Evolutionary conservation across 1,140 invertebrate genomes (phyloP).

Genomic region (Trialeurodes vaporariorum): DNA sequence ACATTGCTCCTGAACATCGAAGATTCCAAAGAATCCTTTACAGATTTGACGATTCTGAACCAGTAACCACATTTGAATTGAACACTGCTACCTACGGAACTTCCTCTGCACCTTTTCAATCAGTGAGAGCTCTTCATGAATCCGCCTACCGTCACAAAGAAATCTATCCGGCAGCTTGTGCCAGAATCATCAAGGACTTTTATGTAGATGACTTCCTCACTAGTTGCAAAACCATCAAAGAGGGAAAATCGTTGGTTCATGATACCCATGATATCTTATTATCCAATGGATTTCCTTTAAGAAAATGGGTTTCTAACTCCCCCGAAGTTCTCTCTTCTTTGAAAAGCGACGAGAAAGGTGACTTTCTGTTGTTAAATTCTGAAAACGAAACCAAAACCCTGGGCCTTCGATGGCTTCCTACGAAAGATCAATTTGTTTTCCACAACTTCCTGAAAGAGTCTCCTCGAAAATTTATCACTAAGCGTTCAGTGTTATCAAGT

Average conservation of each 20-base stretch:
- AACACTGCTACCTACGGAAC: constrained; percentile 34
- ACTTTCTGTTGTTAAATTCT: constrained; percentile 11
- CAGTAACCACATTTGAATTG: constrained; percentile 28
- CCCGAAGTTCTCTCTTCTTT: constrained; percentile 18
- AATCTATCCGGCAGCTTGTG: constrained; percentile 23
- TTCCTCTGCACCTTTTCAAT: constrained; percentile 19
- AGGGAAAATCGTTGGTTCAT: constrained; percentile 18
- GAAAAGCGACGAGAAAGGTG: constrained; percentile 17
- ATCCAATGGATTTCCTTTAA: constrained; percentile 22
- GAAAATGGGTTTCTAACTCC: constrained; percentile 30
- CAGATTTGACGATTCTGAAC: constrained; percentile 21
- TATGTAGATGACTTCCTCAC: constrained; percentile 34
- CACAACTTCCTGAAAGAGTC: neutral
- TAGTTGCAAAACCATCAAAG: constrained; percentile 23
- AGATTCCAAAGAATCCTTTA: constrained; percentile 35
- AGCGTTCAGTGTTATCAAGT: constrained; percentile 31
- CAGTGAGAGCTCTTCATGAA: constrained; percentile 27
- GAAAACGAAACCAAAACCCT: constrained; percentile 25
- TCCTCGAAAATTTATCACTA: constrained; percentile 31
- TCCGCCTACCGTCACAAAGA: constrained; percentile 25
- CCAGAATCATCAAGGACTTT: constrained; percentile 26
- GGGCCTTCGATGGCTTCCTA: constrained; percentile 29
- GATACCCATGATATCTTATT: constrained; percentile 20
- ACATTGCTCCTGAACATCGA: neutral
- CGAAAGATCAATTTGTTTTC: constrained; percentile 21